Evolutionary conservation across 1,140 invertebrate genomes (phyloP).

Genomic region (Nasonia vitripennis): DNA sequence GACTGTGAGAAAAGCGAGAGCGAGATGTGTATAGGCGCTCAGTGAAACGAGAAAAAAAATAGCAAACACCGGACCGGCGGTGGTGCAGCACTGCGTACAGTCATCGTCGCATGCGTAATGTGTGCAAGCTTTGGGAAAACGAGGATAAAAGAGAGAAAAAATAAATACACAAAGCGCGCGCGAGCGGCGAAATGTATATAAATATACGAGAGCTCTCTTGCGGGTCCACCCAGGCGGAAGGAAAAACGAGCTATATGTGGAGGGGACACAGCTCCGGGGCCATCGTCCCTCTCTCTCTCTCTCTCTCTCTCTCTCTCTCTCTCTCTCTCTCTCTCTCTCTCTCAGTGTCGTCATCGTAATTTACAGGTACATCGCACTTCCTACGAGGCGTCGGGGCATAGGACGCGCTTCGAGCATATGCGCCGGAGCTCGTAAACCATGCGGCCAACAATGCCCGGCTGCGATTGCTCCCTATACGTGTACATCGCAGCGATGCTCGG

Average conservation of each 20-base stretch:
- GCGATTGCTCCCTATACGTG: background rate
- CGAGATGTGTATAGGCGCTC: background rate
- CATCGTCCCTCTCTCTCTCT: background rate
- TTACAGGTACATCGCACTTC: slow-evolving; percentile 46
- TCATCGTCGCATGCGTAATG: background rate
- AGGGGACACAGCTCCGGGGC: background rate
- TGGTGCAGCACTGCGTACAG: background rate
- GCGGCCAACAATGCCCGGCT: slow-evolving; percentile 54
- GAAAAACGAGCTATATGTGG: background rate
- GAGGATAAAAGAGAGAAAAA: background rate
- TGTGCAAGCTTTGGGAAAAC: background rate
- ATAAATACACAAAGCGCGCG: background rate
- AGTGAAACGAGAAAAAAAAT: slow-evolving; percentile 22
- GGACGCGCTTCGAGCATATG: slow-evolving; percentile 54
- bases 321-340: too few species aligned
- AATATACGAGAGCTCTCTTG: background rate
- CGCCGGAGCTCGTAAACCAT: slow-evolving; percentile 59
- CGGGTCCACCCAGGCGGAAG: background rate
- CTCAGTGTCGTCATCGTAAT: slow-evolving; percentile 20
- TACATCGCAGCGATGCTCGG: background rate
- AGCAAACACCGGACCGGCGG: background rate
- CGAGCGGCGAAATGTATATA: background rate
- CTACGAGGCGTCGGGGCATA: background rate
- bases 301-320: too few species aligned
- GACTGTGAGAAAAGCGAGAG: slow-evolving; percentile 11